Evolutionary conservation across 2,797 vertebrate species (phyloP), one percentile per base, ranked within the genome.

Genomic region (Muscicapa striata): DNA sequence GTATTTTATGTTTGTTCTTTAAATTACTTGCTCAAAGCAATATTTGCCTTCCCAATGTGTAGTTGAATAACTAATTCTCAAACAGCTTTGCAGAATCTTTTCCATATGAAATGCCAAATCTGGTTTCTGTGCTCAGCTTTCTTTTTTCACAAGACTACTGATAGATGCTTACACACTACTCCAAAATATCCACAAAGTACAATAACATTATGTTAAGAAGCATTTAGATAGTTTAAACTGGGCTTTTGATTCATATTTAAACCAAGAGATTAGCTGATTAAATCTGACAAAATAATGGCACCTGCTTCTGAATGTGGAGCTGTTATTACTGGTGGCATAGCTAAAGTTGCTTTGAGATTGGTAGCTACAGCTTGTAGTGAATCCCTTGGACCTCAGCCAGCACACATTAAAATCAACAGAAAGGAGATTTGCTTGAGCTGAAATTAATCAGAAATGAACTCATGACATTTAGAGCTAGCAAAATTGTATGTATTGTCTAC

Each of bases 1-100:
- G 63, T 91, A 86, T 85, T 91, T 81, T 89, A 72, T 87, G 32
- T 93, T 89, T 95, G 69, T 68, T 93, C 81, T 96, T 91, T 78
- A 90, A 93, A 95, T 79, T 38, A 52, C 36, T 92, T 88, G 81
- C 84, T 91, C 62, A 73, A 93, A 95, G 91, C 66, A 85, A 80
- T 46, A 80, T 62, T 91, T 93, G 51, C 66, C 90, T 93, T 91
- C 84, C 51, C 78, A 94, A 79, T 22, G 11, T 68, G 40, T 38
- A 70, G 63, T 27, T 93, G 78, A 92, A 79, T 66, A 93, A 87
- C 78, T 86, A 81, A 75, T 85, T 85, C 40, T 94, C 27, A 67
- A 87, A 45, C 34, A 85, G 51, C 51, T 89, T 75, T 82, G 81
- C 43, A 70, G 46, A 79, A 66, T 64, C 51, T 79, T 86, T 94